Evolutionary conservation across 2,888 invertebrate species (phyloP).

Genomic region (Lepidonotus clava): DNA sequence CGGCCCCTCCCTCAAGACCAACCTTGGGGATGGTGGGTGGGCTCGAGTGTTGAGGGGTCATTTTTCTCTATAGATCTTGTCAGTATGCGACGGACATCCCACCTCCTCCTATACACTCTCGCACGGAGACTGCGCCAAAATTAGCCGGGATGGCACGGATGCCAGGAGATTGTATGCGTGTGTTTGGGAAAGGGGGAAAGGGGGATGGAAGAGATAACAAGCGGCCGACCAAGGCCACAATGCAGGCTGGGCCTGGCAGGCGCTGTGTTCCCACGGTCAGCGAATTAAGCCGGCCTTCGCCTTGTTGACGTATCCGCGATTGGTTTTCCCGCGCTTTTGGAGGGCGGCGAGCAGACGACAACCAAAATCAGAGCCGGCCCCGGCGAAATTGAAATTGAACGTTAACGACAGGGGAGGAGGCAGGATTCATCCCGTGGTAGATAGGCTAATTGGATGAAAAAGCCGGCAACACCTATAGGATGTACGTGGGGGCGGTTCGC

Average conservation of each 20-base stretch:
- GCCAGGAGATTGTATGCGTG: no score
- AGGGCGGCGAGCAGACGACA: constrained; percentile 1
- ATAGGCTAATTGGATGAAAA: not conserved
- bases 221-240: not conserved
- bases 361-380: not conserved
- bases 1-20: no score
- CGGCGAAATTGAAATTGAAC: constrained; percentile 35
- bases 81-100: not conserved
- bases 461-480: not conserved
- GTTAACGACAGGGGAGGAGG: constrained; percentile 19
- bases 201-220: no score
- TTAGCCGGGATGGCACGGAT: not conserved
- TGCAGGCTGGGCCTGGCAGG: not conserved
- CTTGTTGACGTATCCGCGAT: constrained; percentile 32
- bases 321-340: constrained; percentile 12
- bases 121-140: not conserved
- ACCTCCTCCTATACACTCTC: not conserved
- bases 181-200: no score
- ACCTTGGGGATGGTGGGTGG: no score
- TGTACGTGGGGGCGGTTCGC: not conserved
- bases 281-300: not conserved
- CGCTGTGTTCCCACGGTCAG: not conserved
- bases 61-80: no score
- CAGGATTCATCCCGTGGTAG: not conserved
- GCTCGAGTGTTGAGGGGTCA: no score